Conservation (phyloP, 2,888 invertebrate genomes). For the Aquatica leii region DNA sequence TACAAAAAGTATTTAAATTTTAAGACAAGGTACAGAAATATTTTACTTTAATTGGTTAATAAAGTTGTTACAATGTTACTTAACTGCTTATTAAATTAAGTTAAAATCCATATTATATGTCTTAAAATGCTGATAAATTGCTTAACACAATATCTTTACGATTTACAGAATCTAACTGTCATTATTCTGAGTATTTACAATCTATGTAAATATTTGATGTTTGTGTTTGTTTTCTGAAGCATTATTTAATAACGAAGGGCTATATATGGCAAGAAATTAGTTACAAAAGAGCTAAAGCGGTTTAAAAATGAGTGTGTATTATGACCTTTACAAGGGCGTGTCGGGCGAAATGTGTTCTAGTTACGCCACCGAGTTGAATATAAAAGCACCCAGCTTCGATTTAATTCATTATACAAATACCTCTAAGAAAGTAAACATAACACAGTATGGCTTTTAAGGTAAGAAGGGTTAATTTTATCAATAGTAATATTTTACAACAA, state of each 20-base stretch:
- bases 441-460: slow-evolving; percentile 43
- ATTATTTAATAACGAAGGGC: not conserved
- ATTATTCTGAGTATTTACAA: too few species aligned
- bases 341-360: slow-evolving; percentile 38
- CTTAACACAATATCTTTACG: too few species aligned
- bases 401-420: slow-evolving; percentile 22
- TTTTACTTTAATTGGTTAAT: too few species aligned
- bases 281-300: slow-evolving; percentile 24
- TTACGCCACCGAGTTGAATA: slow-evolving; percentile 29
- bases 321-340: slow-evolving; percentile 39
- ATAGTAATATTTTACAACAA: not conserved
- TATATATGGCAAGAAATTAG: not conserved
- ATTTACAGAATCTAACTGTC: too few species aligned
- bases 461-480: slow-evolving; percentile 16
- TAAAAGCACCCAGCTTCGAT: slow-evolving; percentile 33
- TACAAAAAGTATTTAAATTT: too few species aligned
- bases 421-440: slow-evolving; percentile 26
- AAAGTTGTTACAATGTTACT: too few species aligned
- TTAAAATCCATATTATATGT: too few species aligned
- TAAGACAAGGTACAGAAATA: too few species aligned
- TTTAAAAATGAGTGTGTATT: slow-evolving; percentile 19
- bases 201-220: too few species aligned
- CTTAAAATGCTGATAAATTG: too few species aligned
- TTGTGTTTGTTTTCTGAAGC: not conserved
- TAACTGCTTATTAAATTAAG: too few species aligned